Base-by-base conservation (phyloP, 2,888 invertebrate species). In the Dryocosmus kuriphilus region DNA sequence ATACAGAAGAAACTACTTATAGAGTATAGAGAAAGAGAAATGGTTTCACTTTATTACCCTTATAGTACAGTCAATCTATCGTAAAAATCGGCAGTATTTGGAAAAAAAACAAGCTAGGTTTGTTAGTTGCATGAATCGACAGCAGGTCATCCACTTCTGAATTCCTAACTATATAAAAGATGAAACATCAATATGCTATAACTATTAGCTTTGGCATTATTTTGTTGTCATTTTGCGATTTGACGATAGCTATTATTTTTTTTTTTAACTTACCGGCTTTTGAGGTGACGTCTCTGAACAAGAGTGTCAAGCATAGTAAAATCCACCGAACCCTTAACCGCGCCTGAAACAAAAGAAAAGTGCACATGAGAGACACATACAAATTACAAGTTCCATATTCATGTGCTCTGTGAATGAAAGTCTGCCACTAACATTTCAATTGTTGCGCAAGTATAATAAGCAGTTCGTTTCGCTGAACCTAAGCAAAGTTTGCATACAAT, bases 191-290 rank as follows among this genome's bases (percentile, higher is more conserved):
- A n/a, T n/a, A n/a, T n/a, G n/a, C n/a, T n/a, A n/a, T n/a, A n/a
- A n/a, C n/a, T n/a, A n/a, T n/a, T n/a, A n/a, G n/a, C n/a, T n/a
- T n/a, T n/a, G n/a, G n/a, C n/a, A n/a, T n/a, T n/a, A n/a, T n/a
- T n/a, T n/a, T n/a, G n/a, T n/a, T n/a, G n/a, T n/a, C n/a, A n/a
- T n/a, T n/a, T n/a, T n/a, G n/a, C n/a, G 4, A 14, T 38, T 38
- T 2, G 4, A 38, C 2, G 14, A 38, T n/a, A n/a, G n/a, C n/a
- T n/a, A 38, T 38, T 1, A 1, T 14, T 4, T 14, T 41, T 1
- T n/a, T 51, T 2, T 8, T 51, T 46, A 77, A 86, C 88, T 90
- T 79, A 90, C 90, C 90, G 76, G 86, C 85, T 87, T 90, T 89
- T 38, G 90, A 88, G 71, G 86, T 77, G 41, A 86, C 90, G 63